Percentiles rank a stretch among this genome's conserved stretches.
These are phyloP conservation scores for Lutraria lutraria DNA, from an alignment of 2,888 invertebrate species.

Conservation along the genomic window DNA sequence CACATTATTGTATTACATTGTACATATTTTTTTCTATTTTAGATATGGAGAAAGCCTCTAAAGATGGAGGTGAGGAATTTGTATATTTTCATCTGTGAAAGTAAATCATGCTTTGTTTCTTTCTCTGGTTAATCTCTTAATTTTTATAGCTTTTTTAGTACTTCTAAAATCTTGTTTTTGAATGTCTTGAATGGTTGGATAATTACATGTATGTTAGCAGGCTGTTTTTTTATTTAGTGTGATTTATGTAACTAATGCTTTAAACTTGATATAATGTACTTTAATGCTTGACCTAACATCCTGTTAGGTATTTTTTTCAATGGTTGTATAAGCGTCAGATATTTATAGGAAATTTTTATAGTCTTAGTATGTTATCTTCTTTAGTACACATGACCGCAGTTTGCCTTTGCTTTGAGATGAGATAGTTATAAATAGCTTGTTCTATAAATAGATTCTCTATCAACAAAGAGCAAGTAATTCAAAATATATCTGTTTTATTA, in stretches of 20 bases:
- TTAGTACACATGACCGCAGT: background rate
- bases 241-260: background rate
- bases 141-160: too few relatives aligned
- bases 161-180: too few relatives aligned
- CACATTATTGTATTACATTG: too few relatives aligned
- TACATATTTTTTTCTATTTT: conserved; percentile 17
- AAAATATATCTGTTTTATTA: background rate
- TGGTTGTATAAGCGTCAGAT: background rate
- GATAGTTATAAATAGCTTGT: background rate
- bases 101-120: too few relatives aligned
- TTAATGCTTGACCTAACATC: background rate
- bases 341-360: background rate
- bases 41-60: conserved; percentile 49
- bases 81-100: background rate
- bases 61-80: conserved; percentile 20
- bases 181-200: too few relatives aligned
- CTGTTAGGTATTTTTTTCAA: background rate
- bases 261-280: background rate
- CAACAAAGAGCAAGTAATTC: background rate
- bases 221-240: background rate
- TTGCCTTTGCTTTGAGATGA: background rate
- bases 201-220: background rate
- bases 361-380: background rate
- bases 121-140: too few relatives aligned
- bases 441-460: background rate